Evolutionary conservation across 2,888 invertebrate species (phyloP).

Genomic region (Calameuta filiformis): DNA sequence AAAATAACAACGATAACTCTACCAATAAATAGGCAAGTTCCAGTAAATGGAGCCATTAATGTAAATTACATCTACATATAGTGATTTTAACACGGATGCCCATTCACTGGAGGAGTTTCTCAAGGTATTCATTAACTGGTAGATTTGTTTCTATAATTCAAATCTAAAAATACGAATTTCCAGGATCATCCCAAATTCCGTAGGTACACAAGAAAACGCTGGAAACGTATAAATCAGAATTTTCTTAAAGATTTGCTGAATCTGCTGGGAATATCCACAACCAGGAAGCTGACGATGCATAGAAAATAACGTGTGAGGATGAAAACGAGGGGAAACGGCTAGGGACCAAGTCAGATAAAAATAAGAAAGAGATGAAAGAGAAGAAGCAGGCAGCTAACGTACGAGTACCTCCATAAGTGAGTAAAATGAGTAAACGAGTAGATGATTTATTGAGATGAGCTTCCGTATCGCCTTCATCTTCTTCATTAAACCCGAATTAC

Average conservation of each 20-base stretch:
- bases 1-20: neutral
- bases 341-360: neutral
- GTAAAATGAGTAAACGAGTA: neutral
- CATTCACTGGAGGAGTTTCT: too few species aligned
- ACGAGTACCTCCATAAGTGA: neutral
- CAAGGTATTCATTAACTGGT: too few species aligned
- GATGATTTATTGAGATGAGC: neutral
- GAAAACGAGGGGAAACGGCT: neutral
- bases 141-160: neutral
- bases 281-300: neutral
- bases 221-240: neutral
- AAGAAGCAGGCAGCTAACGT: neutral
- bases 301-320: neutral
- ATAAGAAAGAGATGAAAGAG: neutral
- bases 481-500: neutral
- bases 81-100: too few species aligned
- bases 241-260: neutral
- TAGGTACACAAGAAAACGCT: neutral
- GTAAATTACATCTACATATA: too few species aligned
- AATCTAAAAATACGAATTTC: neutral
- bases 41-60: too few species aligned
- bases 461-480: neutral
- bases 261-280: neutral
- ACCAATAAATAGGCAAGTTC: too few species aligned
- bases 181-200: neutral